A percentile compares a stretch with the other conserved stretches of the same genome.
Conservation (phyloP, 2,888 invertebrate genomes). For the Aporophyla nigra region DNA sequence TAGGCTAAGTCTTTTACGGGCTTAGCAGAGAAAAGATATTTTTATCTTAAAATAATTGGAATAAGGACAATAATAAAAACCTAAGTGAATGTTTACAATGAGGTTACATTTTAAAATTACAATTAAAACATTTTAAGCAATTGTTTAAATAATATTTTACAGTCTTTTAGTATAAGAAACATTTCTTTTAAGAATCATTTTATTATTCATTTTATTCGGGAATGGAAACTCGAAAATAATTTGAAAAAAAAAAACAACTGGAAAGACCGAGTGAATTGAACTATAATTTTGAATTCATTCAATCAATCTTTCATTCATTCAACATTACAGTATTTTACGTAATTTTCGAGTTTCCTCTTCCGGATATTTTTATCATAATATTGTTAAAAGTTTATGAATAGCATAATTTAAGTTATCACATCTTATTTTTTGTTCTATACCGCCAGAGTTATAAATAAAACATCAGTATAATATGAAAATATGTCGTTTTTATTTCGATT, state of each 20-base stretch:
- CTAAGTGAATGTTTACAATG: constrained; percentile 9
- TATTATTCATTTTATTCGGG: constrained; percentile 38
- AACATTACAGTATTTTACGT: constrained; percentile 17
- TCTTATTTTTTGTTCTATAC: constrained; percentile 62
- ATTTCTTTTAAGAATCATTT: constrained; percentile 44
- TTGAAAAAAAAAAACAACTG: neutral
- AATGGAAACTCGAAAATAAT: constrained; percentile 40
- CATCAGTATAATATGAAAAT: constrained; percentile 55
- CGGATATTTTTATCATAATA: constrained; percentile 49
- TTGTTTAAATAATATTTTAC: constrained; percentile 49
- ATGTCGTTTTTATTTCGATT: constrained; percentile 49
- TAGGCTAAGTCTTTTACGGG: constrained; percentile 52
- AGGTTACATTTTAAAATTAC: constrained; percentile 40
- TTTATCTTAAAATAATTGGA: constrained; percentile 11
- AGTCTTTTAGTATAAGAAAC: constrained; percentile 53
- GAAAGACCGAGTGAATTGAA: constrained; percentile 21
- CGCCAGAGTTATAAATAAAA: constrained; percentile 64
- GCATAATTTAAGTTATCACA: constrained; percentile 66
- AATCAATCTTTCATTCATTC: constrained; percentile 27
- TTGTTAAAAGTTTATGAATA: constrained; percentile 62
- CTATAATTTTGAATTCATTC: neutral
- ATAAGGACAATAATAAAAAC: constrained; percentile 31
- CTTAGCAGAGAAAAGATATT: neutral
- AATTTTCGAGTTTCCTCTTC: constrained; percentile 48
- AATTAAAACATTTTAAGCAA: constrained; percentile 36